Evolutionary conservation across 2,888 invertebrate species (phyloP), one percentile per base, ranked within the genome.

Genomic region (Oligia strigilis): DNA sequence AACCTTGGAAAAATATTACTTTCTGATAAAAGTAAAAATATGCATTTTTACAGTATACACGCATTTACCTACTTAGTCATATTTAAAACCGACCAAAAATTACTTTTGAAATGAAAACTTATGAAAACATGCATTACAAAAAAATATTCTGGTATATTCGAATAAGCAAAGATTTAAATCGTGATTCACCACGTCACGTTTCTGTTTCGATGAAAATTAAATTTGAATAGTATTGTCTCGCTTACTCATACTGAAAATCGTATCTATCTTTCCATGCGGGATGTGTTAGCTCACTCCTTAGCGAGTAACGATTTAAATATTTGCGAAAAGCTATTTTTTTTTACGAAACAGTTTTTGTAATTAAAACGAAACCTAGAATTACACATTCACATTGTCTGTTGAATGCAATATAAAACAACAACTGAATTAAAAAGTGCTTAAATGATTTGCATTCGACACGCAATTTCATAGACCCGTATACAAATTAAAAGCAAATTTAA

Each of bases 21-120:
- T 60, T 74, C 49, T 80, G 85, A 87, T 87, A 62, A 75, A 80
- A 70, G 80, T 83, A 64, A 40, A 84, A 80, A 55, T 74, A 82
- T 87, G 77, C 78, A 81, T 78, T 78, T 29, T 78, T 72, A 77
- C 62, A 70, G 43, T 75, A 77, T 36, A 85, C 83, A 83, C 83
- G 83, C 88, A 77, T 67, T 67, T 85, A 82, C 52, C 19, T 80
- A 84, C 40, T 73, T 78, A 70, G 75, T 77, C 69, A 84, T 87
- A 84, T 69, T 78, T 58, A 17, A 78, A 80, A 23, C 74, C 49
- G 86, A 80, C 76, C 77, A 78, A 85, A 76, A 77, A 77, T 78
- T 81, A 49, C 4, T 46, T 70, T 13, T 43, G 5, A 40, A 74
- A 46, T 58, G 2, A n/a, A 8, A 36, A 14, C 36, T 36, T 29